Conservation (phyloP, 1,140 invertebrate species). For the Propsilocerus akamusi region DNA sequence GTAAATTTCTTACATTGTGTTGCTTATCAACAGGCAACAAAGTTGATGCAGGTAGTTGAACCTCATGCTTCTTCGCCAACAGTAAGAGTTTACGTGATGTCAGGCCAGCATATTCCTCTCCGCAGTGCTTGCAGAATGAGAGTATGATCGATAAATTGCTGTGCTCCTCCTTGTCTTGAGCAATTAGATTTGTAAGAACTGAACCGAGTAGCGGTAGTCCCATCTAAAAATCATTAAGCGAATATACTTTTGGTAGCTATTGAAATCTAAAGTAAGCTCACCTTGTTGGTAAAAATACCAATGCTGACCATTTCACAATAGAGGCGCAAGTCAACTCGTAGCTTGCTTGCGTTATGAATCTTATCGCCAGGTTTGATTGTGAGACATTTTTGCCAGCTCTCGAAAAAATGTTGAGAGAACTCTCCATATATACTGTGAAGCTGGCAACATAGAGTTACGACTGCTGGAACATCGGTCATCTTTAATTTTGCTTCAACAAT, state of each 20-base stretch:
- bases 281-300: slow-evolving; percentile 79
- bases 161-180: slow-evolving; percentile 85
- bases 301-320: slow-evolving; percentile 83
- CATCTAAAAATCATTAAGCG: slow-evolving; percentile 37
- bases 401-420: slow-evolving; percentile 69
- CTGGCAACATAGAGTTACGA: slow-evolving; percentile 66
- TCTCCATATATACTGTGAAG: slow-evolving; percentile 82
- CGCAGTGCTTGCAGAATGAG: slow-evolving; percentile 89
- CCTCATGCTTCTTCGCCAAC: slow-evolving; percentile 36
- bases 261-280: slow-evolving; percentile 70
- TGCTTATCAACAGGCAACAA: slow-evolving; percentile 74
- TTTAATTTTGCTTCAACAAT: slow-evolving; percentile 85
- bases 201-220: slow-evolving; percentile 66
- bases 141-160: slow-evolving; percentile 84
- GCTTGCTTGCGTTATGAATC: slow-evolving; percentile 73
- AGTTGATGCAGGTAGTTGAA: slow-evolving; percentile 48
- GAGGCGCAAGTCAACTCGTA: slow-evolving; percentile 79
- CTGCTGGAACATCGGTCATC: slow-evolving; percentile 81
- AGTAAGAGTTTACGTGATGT: slow-evolving; percentile 43
- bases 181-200: slow-evolving; percentile 67
- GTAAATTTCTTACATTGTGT: slow-evolving; percentile 58
- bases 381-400: slow-evolving; percentile 81
- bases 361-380: slow-evolving; percentile 69
- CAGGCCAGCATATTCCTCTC: slow-evolving; percentile 86
- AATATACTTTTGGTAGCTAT: slow-evolving; percentile 67